Percentiles rank a stretch among this genome's conserved stretches.
phyloP scores from a whole-genome alignment of 2,797 vertebrate species.

The Gastrophryne carolinensis region DNA sequence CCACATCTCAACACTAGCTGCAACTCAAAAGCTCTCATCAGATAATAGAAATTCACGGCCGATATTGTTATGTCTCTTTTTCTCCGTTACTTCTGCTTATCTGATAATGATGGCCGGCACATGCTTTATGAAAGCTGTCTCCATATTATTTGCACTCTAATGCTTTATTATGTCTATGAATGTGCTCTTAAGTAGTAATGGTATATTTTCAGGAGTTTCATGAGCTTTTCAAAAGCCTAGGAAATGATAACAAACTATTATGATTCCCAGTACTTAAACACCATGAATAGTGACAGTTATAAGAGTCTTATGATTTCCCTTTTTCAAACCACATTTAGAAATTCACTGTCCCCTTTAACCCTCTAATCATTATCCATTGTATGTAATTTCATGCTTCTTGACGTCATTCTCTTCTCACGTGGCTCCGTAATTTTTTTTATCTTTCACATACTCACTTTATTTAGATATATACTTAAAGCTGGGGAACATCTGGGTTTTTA shows the following conservation, averaged over 20 bases:
- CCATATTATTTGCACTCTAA: conserved; percentile 94
- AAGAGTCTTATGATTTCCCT: conserved; percentile 49
- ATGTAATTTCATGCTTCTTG: conserved; percentile 37
- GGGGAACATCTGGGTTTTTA: conserved; percentile 41
- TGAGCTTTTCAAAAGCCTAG: conserved; percentile 57
- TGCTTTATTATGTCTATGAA: conserved; percentile 87
- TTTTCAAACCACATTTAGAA: conserved; percentile 56
- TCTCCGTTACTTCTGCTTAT: conserved; percentile 90
- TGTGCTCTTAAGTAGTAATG: conserved; percentile 82
- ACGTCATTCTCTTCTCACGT: conserved; percentile 3
- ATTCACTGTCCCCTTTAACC: conserved; percentile 13
- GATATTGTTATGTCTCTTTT: conserved; percentile 81
- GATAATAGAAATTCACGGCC: conserved; percentile 89
- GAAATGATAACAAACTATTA: conserved; percentile 58
- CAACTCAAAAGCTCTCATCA: conserved; percentile 76
- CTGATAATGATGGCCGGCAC: conserved; percentile 85
- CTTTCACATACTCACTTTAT: conserved; percentile 30
- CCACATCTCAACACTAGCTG: conserved; percentile 71
- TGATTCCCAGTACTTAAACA: conserved; percentile 52
- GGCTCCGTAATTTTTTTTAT: conserved; percentile 9
- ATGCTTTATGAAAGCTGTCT: conserved; percentile 94
- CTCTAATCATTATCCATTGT: conserved; percentile 27
- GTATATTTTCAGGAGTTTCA: conserved; percentile 56
- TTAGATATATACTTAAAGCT: conserved; percentile 42
- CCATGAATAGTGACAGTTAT: conserved; percentile 55